Evolutionary conservation across 2,888 invertebrate species (phyloP), one percentile per base, ranked within the genome.

Genomic region (Cantharis flavilabris): DNA sequence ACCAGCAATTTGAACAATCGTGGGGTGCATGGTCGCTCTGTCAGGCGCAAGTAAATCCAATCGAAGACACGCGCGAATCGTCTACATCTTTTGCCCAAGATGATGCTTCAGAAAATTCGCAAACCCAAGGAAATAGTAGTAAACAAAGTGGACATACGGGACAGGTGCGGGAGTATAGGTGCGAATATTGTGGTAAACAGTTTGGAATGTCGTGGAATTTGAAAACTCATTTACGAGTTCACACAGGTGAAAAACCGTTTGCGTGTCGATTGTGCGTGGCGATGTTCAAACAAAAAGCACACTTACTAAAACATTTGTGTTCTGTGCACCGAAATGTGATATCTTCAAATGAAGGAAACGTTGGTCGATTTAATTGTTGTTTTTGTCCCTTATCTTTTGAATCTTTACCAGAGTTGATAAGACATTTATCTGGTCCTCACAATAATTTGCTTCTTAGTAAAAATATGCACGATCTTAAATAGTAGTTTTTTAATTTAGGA

Each of bases 131-230:
- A 72, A 85, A 85, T 81, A 84, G 91, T 89, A 86, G 90, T 89
- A 76, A 91, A 90, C 86, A 91, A 90, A 86, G 90, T 90, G 86
- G 91, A 90, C 82, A 82, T 14, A 80, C 84, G 30, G 85, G 85
- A 49, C 94, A 94, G 71, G 94, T 95, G 67, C 91, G 96, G 76
- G 96, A 96, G 87, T 96, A 96, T 87, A 93, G 96, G 77, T 96
- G 96, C 87, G 95, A 95, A 86, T 96, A 96, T 87, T 96, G 96
- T 87, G 96, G 96, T 75, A 96, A 96, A 89, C 96, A 96, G 88
- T 96, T 96, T 84, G 96, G 96, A 78, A 96, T 96, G 96, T 96
- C 96, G 77, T 96, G 96, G 96, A 96, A 96, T 90, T 91, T 96
- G 85, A 96, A 96, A 88, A 96, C 96, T 79, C 96, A 96, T 89